Evolutionary conservation across 53 echinoderm and acorn worm genomes (phyloP), one percentile per base, ranked within the genome.

Genomic region (Astropecten irregularis): DNA sequence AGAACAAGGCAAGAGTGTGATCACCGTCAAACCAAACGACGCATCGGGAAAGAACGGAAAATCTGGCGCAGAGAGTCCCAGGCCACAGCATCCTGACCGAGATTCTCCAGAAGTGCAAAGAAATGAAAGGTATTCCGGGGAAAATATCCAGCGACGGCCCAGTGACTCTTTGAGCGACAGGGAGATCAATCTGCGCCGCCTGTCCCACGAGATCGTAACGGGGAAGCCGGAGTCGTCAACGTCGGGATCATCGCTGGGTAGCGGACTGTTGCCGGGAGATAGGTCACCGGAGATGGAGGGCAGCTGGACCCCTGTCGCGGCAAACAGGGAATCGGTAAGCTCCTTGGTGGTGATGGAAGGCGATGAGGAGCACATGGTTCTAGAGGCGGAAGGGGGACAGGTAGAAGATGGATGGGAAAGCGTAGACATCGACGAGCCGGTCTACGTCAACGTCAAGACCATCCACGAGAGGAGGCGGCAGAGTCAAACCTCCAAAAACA

Each of bases 401-500:
- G 36, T n/a, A n/a, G 59, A 25, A 15, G 60, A 52, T 23, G 51
- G 21, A 27, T 23, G 54, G 15, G 5, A 19, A 42, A n/a, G n/a
- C n/a, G n/a, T n/a, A n/a, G n/a, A n/a, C n/a, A n/a, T 67, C 55
- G 79, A 44, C 16, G 79, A 69, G 59, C 58, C 87, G 18, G n/a
- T 57, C 14, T 74, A 74, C 25, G 74, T 74, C 40, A 57, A 74
- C 74, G 22, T 74, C 39, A 39, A 74, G 27, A 40, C 74, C 11
- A 74, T 74, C 74, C 55, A 56, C 9, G 74, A 74, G 39, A 20
- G 74, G 15, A 54, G 56, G 13, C 54, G 30, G 6, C 58, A 55
- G 21, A 57, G 55, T 26, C 35, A 40, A 20, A 8, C 54, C 4
- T 73, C 73, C 33, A 16, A 29, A 11, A 30, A 52, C 49, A 71